These are phyloP conservation scores for Linnaemya tessellans DNA, from an alignment of 2,888 invertebrate species.

Conservation along the genomic window DNA sequence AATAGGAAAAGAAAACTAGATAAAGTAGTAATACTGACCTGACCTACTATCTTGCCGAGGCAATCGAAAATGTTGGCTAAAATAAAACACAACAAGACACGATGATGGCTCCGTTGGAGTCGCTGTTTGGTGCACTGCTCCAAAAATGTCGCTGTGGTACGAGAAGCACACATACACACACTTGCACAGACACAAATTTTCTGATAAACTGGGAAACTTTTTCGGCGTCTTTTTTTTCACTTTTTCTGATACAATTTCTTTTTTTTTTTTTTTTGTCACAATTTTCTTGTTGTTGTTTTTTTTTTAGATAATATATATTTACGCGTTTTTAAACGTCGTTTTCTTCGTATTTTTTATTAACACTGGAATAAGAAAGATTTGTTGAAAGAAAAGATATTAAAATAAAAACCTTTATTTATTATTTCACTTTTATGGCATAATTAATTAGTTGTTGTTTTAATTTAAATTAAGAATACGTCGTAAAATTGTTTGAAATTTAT, in stretches of 20 bases:
- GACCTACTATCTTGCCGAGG: constrained; percentile 64
- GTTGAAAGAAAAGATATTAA: constrained; percentile 1
- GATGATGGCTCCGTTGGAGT: constrained; percentile 64
- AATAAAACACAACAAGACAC: constrained; percentile 41
- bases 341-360: not conserved
- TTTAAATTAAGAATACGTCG: no score
- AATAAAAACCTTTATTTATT: not conserved
- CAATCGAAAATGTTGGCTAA: constrained; percentile 41
- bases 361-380: not conserved
- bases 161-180: constrained; percentile 22
- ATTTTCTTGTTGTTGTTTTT: constrained; percentile 24
- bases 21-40: constrained; percentile 69
- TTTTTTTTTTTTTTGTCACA: not conserved
- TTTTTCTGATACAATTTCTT: constrained; percentile 10
- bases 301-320: constrained; percentile 19
- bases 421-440: not conserved
- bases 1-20: constrained; percentile 51
- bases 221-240: constrained; percentile 16
- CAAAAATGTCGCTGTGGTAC: constrained; percentile 59
- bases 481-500: no score
- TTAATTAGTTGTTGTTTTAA: not conserved
- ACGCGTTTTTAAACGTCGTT: constrained; percentile 45
- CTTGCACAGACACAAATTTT: constrained; percentile 33
- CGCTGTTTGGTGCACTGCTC: constrained; percentile 67
- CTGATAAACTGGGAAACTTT: constrained; percentile 25